phyloP scores from a whole-genome alignment of 30 jellyfish, hydroid and myxozoan species.

The Cassiopea xamachana region DNA sequence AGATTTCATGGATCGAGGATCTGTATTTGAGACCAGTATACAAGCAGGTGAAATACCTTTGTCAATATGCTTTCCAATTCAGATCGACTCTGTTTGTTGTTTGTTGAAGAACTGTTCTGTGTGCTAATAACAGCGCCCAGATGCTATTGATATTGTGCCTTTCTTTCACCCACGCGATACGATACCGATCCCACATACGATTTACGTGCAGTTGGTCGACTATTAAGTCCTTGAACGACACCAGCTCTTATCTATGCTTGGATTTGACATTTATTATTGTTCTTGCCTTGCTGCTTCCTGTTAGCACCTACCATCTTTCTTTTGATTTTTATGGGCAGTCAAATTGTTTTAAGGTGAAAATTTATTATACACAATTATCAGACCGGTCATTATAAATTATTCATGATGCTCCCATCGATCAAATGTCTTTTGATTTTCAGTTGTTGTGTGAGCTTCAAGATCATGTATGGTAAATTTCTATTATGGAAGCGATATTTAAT shows the following conservation, averaged over 20 bases:
- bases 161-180: conserved; percentile 48
- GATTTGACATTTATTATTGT: neutral
- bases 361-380: neutral
- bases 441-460: no score
- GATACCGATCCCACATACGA: neutral
- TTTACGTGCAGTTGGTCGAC: conserved; percentile 11
- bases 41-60: conserved; percentile 46
- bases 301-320: conserved; percentile 6
- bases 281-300: conserved; percentile 8
- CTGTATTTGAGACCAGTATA: neutral
- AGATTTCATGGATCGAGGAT: neutral
- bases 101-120: conserved; percentile 28
- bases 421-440: no score
- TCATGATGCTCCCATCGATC: neutral
- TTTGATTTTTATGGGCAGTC: conserved; percentile 3
- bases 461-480: no score
- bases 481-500: no score
- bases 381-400: conserved; percentile 10
- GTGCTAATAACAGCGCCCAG: conserved; percentile 3
- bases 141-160: neutral
- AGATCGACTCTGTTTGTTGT: conserved; percentile 47
- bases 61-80: conserved; percentile 29
- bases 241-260: neutral
- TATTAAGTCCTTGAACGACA: conserved; percentile 10
- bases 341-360: neutral